These are phyloP conservation scores for Archivesica marissinica DNA, from an alignment of 1,140 invertebrate species.

Conservation along the genomic window DNA sequence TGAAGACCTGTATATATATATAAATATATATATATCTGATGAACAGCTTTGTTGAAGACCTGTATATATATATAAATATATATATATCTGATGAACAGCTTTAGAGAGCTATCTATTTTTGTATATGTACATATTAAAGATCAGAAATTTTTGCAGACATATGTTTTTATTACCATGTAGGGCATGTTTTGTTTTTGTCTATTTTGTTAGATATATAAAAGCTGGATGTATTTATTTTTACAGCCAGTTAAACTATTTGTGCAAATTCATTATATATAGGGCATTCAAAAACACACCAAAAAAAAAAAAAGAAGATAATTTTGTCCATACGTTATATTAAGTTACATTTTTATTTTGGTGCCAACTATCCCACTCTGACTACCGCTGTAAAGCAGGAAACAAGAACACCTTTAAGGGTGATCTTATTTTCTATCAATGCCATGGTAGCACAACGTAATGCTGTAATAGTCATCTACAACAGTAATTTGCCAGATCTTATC, in stretches of 20 bases:
- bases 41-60: too few species aligned
- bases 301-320: background rate
- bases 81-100: too few species aligned
- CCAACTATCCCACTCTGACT: background rate
- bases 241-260: background rate
- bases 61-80: too few species aligned
- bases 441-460: background rate
- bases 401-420: background rate
- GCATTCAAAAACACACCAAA: background rate
- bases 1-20: constrained; percentile 7
- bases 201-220: background rate
- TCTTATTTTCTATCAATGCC: background rate
- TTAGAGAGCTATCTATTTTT: constrained; percentile 54
- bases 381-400: background rate
- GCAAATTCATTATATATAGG: background rate
- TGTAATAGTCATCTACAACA: too few species aligned
- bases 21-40: too few species aligned
- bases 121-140: constrained; percentile 38
- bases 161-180: constrained; percentile 35
- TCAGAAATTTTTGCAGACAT: background rate
- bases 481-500: too few species aligned
- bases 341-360: background rate
- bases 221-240: background rate
- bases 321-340: too few species aligned
- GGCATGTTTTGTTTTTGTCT: constrained; percentile 33